Conservation (phyloP, 2,113 vertebrate species). For the Peromyscus leucopus region DNA sequence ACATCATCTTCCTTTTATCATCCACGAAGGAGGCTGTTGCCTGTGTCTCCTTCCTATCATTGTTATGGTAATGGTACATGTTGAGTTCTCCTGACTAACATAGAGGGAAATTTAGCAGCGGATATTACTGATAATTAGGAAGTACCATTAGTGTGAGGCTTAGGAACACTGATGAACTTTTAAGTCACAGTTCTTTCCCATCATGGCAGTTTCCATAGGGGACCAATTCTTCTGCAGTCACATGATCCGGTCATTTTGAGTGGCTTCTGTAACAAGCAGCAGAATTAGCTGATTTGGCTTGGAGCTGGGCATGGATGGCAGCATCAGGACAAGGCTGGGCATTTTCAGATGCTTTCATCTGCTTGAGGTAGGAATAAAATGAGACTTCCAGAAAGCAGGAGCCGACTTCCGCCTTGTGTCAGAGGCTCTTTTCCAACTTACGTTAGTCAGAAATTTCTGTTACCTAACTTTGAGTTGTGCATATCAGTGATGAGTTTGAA, state of each 20-base stretch:
- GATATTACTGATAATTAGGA: neutral
- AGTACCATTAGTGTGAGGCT: neutral
- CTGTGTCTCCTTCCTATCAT: neutral
- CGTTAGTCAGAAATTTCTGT: neutral
- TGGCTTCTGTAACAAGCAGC: neutral
- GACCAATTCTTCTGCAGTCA: neutral
- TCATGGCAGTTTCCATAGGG: neutral
- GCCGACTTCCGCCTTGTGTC: neutral
- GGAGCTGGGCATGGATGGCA: slow-evolving; percentile 50
- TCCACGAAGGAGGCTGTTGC: neutral
- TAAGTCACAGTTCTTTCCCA: neutral
- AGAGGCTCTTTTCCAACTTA: neutral
- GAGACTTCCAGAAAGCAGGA: neutral
- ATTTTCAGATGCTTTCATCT: neutral
- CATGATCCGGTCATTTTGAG: neutral
- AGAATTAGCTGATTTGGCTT: neutral
- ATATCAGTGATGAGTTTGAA: neutral
- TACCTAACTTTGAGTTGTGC: neutral
- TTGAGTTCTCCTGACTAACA: neutral
- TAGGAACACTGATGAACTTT: neutral
- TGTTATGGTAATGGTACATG: neutral
- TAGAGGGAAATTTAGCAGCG: neutral
- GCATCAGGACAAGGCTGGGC: neutral
- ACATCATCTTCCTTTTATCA: neutral
- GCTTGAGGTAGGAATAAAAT: neutral